Evolutionary conservation across 2,888 invertebrate genomes (phyloP), one percentile per base, ranked within the genome.

Genomic region (Megamerina dolium): DNA sequence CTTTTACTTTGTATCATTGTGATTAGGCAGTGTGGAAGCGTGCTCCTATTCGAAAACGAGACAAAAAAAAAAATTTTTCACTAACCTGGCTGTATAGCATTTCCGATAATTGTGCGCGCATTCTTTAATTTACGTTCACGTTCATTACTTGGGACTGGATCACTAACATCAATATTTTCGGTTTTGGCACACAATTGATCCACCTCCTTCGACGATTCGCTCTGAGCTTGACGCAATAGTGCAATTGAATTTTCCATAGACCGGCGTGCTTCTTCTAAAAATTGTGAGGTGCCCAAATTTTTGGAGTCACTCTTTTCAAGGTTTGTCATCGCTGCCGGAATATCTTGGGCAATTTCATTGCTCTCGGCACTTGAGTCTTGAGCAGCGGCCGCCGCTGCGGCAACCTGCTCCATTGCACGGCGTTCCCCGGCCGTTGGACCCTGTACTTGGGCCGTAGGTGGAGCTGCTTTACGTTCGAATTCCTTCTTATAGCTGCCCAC

Each of bases 401-500:
- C 60, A 16, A 63, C 66, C 49, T 63, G 63, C 38, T 62, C 59
- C 34, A 63, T 50, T 2, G 64, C 60, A 1, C 65, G 61, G 19
- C 59, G 58, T 46, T 69, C 70, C 49, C 61, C 63, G 0, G 69
- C 56, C 4, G 63, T 66, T 3, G 75, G 75, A 51, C 61, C 61
- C 6, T 62, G 53, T 3, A 48, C 45, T 1, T 75, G 70, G 2
- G 74, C 61, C 0, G 75, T 73, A 0, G 76, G 73, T 30, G 83
- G 74, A 37, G 83, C 84, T 1, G 85, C 85, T 67, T 85, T 83
- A 41, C 86, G 76, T 68, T 91, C 89, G 61, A 88, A 91, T 57
- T 87, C 88, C 58, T 85, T 85, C 57, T 89, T 90, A 55, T 86
- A 89, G 62, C 85, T 89, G 40, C 86, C 87, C 2, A 91, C 89